Evolutionary conservation across 1,140 invertebrate genomes (phyloP).

Genomic region (Zelostemma sp.): DNA sequence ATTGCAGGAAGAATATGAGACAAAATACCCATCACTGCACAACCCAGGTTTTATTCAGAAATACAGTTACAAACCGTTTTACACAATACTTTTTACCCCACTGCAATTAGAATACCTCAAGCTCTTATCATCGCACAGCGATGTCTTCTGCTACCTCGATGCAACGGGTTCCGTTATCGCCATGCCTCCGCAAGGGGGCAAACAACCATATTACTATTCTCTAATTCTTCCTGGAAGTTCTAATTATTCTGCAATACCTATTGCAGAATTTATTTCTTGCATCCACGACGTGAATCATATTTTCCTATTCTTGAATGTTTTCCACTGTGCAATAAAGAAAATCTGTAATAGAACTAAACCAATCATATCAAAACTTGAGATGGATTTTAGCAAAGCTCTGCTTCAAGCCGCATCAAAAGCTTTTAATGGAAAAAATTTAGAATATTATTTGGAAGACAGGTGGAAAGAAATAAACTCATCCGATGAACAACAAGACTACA

Average conservation of each 20-base stretch:
- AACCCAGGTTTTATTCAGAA: conserved; percentile 12
- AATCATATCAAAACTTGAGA: not conserved
- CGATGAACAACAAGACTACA: too few species aligned
- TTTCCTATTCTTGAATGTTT: too few species aligned
- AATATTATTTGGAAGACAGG: too few species aligned
- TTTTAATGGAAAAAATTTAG: too few species aligned
- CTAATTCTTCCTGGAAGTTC: not conserved
- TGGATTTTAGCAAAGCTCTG: not conserved
- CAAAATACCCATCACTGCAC: too few species aligned
- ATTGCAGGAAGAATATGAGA: too few species aligned
- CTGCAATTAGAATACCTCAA: conserved; percentile 10
- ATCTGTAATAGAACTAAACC: not conserved
- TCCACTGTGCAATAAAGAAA: not conserved
- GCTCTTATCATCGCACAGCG: conserved; percentile 1
- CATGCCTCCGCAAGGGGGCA: not conserved
- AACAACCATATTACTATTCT: not conserved
- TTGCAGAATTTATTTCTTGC: not conserved
- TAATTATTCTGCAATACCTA: too few species aligned
- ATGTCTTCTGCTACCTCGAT: conserved; percentile 7
- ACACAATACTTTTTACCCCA: conserved; percentile 5
- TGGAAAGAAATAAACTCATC: too few species aligned
- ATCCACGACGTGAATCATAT: not conserved
- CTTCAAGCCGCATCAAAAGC: not conserved
- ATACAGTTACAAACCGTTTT: conserved; percentile 14
- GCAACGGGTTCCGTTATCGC: conserved; percentile 4